These are phyloP conservation scores for Priocnemis perturbator DNA, from an alignment of 2,888 invertebrate genomes.

Conservation along the genomic window DNA sequence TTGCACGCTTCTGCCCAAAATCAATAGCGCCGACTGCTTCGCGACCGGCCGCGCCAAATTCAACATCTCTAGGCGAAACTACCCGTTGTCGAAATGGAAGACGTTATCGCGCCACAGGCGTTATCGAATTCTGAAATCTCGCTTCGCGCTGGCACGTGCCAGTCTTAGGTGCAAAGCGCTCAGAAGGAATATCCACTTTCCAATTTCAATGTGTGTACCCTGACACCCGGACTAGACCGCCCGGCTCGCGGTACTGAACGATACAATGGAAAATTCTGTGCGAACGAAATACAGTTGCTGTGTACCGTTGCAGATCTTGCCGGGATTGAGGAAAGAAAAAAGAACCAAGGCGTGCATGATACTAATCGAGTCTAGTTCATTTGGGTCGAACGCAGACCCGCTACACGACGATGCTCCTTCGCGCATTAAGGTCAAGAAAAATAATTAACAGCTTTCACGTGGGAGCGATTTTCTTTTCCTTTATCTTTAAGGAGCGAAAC, in stretches of 20 bases:
- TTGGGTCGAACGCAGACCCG: no score
- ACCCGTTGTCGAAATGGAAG: no score
- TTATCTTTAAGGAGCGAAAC: slow-evolving; percentile 41
- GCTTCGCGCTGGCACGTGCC: slow-evolving; percentile 11
- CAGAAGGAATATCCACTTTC: background rate
- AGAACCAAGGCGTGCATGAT: no score
- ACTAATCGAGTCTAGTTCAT: no score
- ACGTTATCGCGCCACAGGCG: no score
- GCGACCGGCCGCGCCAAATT: slow-evolving; percentile 17
- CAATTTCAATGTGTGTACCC: background rate
- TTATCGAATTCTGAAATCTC: no score
- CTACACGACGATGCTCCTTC: background rate
- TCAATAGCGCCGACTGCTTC: slow-evolving; percentile 42
- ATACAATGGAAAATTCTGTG: no score
- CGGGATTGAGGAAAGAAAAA: no score
- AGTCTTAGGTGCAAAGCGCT: background rate
- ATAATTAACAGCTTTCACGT: slow-evolving; percentile 39
- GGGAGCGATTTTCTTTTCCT: slow-evolving; percentile 30
- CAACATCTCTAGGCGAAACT: no score
- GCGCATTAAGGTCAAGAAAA: slow-evolving; percentile 18
- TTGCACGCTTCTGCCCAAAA: slow-evolving; percentile 36
- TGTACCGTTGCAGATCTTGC: background rate
- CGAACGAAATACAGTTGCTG: background rate
- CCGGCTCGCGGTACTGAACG: no score
- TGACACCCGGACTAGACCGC: no score